Evolutionary conservation across 2,888 invertebrate genomes (phyloP), one percentile per base, ranked within the genome.

Genomic region (Clostera curtula): DNA sequence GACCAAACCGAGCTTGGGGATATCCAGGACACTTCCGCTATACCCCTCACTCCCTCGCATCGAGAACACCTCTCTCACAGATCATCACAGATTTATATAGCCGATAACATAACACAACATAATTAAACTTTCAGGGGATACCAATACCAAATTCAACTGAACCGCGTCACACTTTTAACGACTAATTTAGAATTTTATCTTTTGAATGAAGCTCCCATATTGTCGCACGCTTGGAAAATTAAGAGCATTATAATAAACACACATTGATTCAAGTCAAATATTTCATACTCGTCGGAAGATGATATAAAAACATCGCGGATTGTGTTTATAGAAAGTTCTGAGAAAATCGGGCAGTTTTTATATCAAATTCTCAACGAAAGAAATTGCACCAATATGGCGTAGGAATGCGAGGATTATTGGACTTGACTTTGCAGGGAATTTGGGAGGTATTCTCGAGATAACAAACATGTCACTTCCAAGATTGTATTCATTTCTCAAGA

Each of bases 31-130:
- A 80, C 77, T 74, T 75, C 76, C 76, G 77, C 80, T 76, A 75
- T 79, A 80, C 82, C 82, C 82, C 82, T 76, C 80, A 79, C 82
- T 82, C 82, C 77, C 82, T 79, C 77, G 75, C 74, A 82, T 80
- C 82, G 82, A 82, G 82, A 80, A 83, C 82, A 83, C 82, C 82
- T 82, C 82, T 80, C 82, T 82, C 82, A 82, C 82, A 80, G 69
- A 77, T 79, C 72, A 75, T 76, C 69, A 79, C 72, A 83, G 79
- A 76, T 74, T 48, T 66, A 73, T 61, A 71, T 65, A 76, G 75
- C 63, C 66, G 76, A 82, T 66, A 66, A 56, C 71, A 73, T 53
- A 77, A 80, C 68, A 70, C 52, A 79, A 80, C 63, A 69, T 63
- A 75, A 77, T 61, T 64, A 68, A 69, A 72, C 70, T 72, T 70